Base-by-base conservation (phyloP, 2,797 vertebrate genomes). In the Sternarchorhynchus goeldii region DNA sequence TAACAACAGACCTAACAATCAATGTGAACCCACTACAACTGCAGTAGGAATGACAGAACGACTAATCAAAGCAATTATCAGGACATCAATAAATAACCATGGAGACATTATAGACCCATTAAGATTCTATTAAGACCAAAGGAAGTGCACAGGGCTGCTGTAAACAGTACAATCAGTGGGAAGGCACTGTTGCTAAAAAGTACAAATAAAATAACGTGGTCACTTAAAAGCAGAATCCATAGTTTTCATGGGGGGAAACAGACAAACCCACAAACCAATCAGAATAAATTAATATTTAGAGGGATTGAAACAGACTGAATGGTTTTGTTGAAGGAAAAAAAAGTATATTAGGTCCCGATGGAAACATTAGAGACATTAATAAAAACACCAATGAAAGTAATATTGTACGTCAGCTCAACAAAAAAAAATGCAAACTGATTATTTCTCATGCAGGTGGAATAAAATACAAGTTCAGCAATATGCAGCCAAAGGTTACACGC, bases 1-100 rank as follows among this genome's bases (percentile, higher is more conserved):
- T 50, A 2, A 50, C 12, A 50, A 50, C 45, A 50, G 34, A 50
- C 39, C 16, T 5, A 63, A 31, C 45, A 14, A 50, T 8, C 18
- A 32, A 53, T 55, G 56, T 55, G 45, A 25, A 69, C 62, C 59
- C 73, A 64, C 59, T 18, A 32, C 73, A 63, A 79, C 73, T 58
- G 60, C 70, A 25, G 66, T 57, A 73, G n/a, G 41, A 21, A 59
- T 71, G 34, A 65, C 60, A 39, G 6, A 62, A 16, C 57, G 16
- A 72, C 57, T n/a, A 71, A 55, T 32, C 50, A 65, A 50, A 8
- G 17, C 8, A 8, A 56, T 21, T 36, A 41, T 45, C 29, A 45
- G 55, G 6, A 56, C 32, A 72, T 25, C 20, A 3, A 68, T 69
- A 56, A 73, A 36, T 21, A 67, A 53, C 20, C 17, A 12, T 20